Evolutionary conservation across 2,888 invertebrate species (phyloP), one percentile per base, ranked within the genome.

Genomic region (Alcis repandata): DNA sequence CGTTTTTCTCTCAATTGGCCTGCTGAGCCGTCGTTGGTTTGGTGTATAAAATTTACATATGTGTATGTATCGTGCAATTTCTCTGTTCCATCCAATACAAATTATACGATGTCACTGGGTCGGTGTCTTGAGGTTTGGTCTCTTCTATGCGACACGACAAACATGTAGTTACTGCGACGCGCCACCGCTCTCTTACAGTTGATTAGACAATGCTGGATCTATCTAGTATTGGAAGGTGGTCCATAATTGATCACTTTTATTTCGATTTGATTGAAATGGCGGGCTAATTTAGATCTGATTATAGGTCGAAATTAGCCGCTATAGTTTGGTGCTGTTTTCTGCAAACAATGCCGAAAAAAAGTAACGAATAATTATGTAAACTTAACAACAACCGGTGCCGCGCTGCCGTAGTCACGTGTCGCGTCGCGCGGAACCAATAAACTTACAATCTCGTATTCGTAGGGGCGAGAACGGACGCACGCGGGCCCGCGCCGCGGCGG

Each of bases 401-500:
- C 56, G 51, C 13, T 49, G 57, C 43, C 43, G 62, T 45, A 40
- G 41, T 17, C 3, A 19, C 11, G n/a, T 33, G 56, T 53, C 53
- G 59, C 36, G 49, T 54, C 48, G 59, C 54, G 11, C 9, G 13
- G 2, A 2, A 6, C 9, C 36, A 22, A 38, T n/a, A 36, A 36
- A 36, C 3, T 36, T 36, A 17, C 10, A 0, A 1, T 27, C 3
- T 52, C 59, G 9, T 57, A 13, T 68, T 56, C 4, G 15, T 38
- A 88, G 89, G 66, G 85, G 87, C 11, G 91, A 90, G 70, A 89
- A 86, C 71, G 91, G 79, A 1, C 79, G 86, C 53, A 91, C 84
- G 68, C 83, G 83, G 6, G 86, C 83, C 49, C 88, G 87, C 2
- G 85, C 80, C 1, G 88, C 80, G 1, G 88, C 82, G 63, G 84